Evolutionary conservation across 1,140 invertebrate genomes (phyloP).

Genomic region (Rhynchophorus ferrugineus): DNA sequence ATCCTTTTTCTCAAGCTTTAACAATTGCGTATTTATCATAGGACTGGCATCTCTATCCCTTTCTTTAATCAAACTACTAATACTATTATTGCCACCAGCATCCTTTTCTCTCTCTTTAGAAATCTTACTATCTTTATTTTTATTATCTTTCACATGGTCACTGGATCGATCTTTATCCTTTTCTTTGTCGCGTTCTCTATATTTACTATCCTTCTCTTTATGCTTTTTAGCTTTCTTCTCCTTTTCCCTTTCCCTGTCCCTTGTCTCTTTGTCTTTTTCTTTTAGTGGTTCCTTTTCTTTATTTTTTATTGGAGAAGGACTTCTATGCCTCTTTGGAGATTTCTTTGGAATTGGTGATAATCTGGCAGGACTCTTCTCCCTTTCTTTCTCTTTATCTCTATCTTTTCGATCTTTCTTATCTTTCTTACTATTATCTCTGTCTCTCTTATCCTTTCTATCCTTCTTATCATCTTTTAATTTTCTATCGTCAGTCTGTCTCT

Average conservation of each 20-base stretch:
- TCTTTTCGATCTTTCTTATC: constrained; percentile 38
- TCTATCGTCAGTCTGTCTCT: constrained; percentile 41
- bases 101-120: constrained; percentile 27
- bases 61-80: constrained; percentile 4
- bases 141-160: constrained; percentile 26
- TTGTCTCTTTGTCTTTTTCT: constrained; percentile 44
- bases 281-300: constrained; percentile 39
- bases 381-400: constrained; percentile 38
- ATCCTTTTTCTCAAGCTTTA: constrained; percentile 25
- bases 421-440: constrained; percentile 54
- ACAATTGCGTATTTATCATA: neutral
- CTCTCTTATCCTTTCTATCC: constrained; percentile 54
- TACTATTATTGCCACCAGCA: constrained; percentile 1
- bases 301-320: constrained; percentile 42
- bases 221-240: constrained; percentile 41
- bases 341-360: constrained; percentile 28
- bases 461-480: constrained; percentile 53
- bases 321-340: constrained; percentile 40
- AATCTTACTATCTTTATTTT: constrained; percentile 32
- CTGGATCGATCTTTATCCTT: constrained; percentile 28
- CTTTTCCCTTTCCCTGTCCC: constrained; percentile 30
- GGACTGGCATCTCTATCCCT: constrained; percentile 11
- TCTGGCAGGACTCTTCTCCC: constrained; percentile 34
- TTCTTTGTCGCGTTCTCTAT: constrained; percentile 33
- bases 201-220: constrained; percentile 36